Conservation (phyloP, 2,113 vertebrate genomes). For the Rhineura floridana region DNA sequence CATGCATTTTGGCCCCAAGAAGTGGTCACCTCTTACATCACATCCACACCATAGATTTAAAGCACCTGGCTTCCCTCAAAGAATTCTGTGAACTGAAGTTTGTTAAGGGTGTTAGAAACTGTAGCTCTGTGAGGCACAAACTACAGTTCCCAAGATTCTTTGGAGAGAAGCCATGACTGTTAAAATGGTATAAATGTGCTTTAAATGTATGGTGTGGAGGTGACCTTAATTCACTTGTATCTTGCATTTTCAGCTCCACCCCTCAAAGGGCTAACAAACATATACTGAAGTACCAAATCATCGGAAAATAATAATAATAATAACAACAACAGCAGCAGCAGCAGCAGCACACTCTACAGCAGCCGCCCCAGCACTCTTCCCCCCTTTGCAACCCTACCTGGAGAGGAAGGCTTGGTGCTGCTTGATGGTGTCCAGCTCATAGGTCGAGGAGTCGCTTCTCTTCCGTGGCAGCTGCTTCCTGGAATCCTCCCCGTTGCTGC, state of each 20-base stretch:
- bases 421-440: conserved; percentile 91
- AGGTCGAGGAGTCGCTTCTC: conserved; percentile 94
- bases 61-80: too few species aligned
- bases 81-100: too few species aligned
- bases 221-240: background rate
- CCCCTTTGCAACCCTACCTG: conserved; percentile 76
- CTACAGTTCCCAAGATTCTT: too few species aligned
- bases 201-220: too few species aligned
- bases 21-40: background rate
- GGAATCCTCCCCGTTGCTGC: conserved; percentile 83
- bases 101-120: too few species aligned
- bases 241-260: background rate
- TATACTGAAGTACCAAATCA: background rate
- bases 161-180: too few species aligned
- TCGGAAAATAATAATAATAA: background rate
- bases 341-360: background rate
- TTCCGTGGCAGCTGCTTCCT: conserved; percentile 88
- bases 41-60: too few species aligned
- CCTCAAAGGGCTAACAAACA: background rate
- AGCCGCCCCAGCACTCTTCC: background rate
- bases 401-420: conserved; percentile 95
- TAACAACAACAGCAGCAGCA: too few species aligned
- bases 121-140: too few species aligned
- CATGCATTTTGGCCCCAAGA: background rate
- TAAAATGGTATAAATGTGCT: too few species aligned